phyloP scores from a whole-genome alignment of 1,140 invertebrate species.

The Drosophila repletoides region DNA sequence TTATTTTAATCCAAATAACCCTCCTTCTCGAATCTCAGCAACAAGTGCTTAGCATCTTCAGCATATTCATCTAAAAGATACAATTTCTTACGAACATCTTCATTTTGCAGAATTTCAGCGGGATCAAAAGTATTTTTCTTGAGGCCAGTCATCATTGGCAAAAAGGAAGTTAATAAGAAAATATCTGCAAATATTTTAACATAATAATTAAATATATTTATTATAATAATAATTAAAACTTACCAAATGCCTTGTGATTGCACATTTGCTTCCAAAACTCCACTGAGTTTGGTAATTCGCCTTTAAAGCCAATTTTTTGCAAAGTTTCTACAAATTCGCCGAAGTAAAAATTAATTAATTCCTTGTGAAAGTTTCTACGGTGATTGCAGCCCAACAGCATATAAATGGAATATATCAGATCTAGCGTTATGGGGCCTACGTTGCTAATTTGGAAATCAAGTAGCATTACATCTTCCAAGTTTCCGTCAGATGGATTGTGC shows the following conservation, averaged over 20 bases:
- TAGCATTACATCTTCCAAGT: constrained; percentile 48
- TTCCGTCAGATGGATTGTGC: constrained; percentile 15
- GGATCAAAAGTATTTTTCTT: no score
- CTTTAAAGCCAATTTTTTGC: constrained; percentile 50
- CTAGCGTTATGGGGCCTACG: constrained; percentile 36
- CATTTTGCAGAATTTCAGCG: no score
- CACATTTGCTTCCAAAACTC: constrained; percentile 45
- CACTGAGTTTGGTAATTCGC: constrained; percentile 34
- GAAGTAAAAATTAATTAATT: constrained; percentile 47
- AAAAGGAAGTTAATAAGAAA: constrained; percentile 34
- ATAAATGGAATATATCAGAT: constrained; percentile 59
- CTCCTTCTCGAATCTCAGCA: no score
- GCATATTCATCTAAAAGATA: no score
- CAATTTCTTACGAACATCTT: no score
- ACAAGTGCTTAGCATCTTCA: no score
- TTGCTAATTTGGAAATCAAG: constrained; percentile 64
- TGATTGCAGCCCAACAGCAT: constrained; percentile 52
- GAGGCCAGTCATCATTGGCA: no score
- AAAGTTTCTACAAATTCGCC: constrained; percentile 36
- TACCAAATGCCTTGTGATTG: constrained; percentile 40
- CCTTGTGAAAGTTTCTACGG: constrained; percentile 29
- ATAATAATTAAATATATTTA: background rate
- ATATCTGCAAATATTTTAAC: constrained; percentile 36
- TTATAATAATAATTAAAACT: background rate
- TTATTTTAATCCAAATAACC: no score